Conservation (phyloP, 2,888 invertebrate species). For the Andrena bicolor region DNA sequence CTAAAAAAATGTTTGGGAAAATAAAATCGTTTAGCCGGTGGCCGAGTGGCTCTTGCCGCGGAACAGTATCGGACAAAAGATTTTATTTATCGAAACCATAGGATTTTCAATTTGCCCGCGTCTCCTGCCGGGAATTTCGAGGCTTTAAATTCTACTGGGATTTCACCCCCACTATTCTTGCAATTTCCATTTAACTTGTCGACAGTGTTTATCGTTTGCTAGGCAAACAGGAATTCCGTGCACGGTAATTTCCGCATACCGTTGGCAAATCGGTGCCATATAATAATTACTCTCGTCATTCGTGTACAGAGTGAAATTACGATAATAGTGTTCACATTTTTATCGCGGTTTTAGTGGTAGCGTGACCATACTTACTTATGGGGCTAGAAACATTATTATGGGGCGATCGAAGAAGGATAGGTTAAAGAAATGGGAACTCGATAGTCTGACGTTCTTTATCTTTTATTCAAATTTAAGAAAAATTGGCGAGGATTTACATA, state of each 20-base stretch:
- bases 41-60: neutral
- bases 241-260: slow-evolving; percentile 18
- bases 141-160: slow-evolving; percentile 6
- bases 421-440: too few relatives aligned
- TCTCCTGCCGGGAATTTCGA: slow-evolving; percentile 16
- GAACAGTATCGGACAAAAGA: slow-evolving; percentile 34
- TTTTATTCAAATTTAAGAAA: too few relatives aligned
- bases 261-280: neutral
- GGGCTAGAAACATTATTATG: neutral
- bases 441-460: too few relatives aligned
- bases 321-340: neutral
- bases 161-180: neutral
- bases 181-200: slow-evolving; percentile 26
- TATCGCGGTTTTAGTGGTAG: neutral
- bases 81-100: slow-evolving; percentile 52
- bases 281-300: neutral
- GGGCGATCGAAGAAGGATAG: too few relatives aligned
- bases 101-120: slow-evolving; percentile 22
- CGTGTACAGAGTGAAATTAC: too few relatives aligned
- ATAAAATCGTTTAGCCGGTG: slow-evolving; percentile 37
- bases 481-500: too few relatives aligned
- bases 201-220: neutral
- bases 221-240: neutral
- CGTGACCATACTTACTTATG: slow-evolving; percentile 1
- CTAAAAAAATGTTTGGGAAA: slow-evolving; percentile 20